A percentile compares a stretch with the other conserved stretches of the same genome.
Conservation (phyloP, 2,113 vertebrate species). For the Dryoscopus gambensis region DNA sequence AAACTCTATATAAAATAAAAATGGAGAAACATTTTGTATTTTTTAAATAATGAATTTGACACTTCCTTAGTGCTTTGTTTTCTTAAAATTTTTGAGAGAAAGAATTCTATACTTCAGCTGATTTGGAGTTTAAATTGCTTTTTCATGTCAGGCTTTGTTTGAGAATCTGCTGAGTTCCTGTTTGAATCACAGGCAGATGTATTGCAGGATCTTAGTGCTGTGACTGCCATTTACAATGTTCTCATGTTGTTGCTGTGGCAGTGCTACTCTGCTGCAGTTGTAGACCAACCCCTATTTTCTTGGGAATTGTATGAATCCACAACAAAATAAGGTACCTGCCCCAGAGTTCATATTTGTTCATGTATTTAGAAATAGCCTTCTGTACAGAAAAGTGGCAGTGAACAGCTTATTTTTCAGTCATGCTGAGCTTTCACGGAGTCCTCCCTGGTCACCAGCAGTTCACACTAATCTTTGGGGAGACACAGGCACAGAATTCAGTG, state of each 20-base stretch:
- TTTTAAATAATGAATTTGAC: not conserved
- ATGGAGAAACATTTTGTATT: not conserved
- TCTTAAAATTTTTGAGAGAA: not conserved
- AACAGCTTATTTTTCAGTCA: not conserved
- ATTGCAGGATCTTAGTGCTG: not conserved
- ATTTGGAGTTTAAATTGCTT: not conserved
- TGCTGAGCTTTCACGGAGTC: not conserved
- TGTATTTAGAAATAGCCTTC: not conserved
- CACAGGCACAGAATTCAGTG: not conserved
- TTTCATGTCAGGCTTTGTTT: not conserved
- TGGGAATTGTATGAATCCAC: not conserved
- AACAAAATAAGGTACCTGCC: not conserved
- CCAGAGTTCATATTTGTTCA: not conserved
- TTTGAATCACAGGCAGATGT: not conserved
- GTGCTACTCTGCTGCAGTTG: not conserved
- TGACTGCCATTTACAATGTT: not conserved
- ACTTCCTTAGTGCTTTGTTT: not conserved
- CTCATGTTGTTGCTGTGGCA: not conserved
- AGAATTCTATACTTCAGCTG: not conserved
- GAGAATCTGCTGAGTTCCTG: conserved; percentile 26
- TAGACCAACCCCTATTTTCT: not conserved
- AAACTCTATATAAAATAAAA: not conserved
- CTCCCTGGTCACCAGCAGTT: not conserved
- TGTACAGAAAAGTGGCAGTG: not conserved
- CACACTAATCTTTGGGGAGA: not conserved